Base-by-base conservation (phyloP, 2,888 invertebrate genomes). In the Neria commutata region DNA sequence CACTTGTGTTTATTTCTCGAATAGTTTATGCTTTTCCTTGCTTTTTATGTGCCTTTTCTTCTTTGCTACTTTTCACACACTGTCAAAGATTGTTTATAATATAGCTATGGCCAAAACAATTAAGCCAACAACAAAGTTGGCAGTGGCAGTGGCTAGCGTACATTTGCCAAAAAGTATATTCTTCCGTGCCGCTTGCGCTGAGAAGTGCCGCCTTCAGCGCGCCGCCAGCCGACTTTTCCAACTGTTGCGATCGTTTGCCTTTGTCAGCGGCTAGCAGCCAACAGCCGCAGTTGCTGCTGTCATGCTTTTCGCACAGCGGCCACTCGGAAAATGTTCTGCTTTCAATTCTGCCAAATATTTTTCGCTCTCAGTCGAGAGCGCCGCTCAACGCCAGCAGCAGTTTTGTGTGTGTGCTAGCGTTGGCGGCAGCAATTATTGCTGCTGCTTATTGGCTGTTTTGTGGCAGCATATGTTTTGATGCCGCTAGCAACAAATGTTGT, bases 201-300 rank as follows among this genome's bases (percentile, higher is more conserved):
- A n/a, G 61, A 55, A 61, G 23, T 33, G 60, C 23, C 52, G 54
- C 59, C 57, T 46, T 61, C 56, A 56, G 63, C 54, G 54, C 48
- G 37, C 52, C 29, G 50, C 49, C 54, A 60, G 61, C 56, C 54
- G 58, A 56, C 58, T 59, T 56, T 34, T n/a, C 58, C 56, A 61
- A 64, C 61, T 64, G 63, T 57, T 61, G 1, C 33, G 34, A 56
- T 16, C 10, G 53, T 56, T 59, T 56, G 33, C 21, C 48, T 29
- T 58, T 50, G 40, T 37, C 54, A 33, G 17, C 49, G 55, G 42
- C 58, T n/a, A n/a, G 49, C 51, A 54, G 52, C 51, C 25, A 51
- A 46, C 51, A 46, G 40, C 52, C 37, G 37, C 6, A 8, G 4
- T 11, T n/a, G n/a, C n/a, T n/a, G n/a, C n/a, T n/a, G n/a, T n/a